Conservation (phyloP, 1,140 invertebrate species). For the Megathymus violae region DNA sequence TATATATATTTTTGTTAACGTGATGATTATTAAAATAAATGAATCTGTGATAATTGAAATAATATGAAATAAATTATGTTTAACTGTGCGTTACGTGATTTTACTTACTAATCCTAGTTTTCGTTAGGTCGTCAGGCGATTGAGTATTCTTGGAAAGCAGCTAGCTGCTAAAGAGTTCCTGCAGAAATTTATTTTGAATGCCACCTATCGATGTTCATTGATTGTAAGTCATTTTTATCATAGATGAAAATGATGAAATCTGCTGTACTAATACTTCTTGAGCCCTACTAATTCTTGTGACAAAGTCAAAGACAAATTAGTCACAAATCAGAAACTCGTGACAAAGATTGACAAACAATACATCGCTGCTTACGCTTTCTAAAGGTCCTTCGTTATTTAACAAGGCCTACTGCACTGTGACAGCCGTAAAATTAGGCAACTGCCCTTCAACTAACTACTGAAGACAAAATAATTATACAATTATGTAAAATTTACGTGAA, state of each 20-base stretch:
- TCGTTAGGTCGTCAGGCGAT: no score
- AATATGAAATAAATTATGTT: constrained; percentile 84
- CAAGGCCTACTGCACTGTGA: neutral
- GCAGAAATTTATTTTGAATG: no score
- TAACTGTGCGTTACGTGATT: constrained; percentile 71
- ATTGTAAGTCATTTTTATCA: no score
- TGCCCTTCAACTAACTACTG: neutral
- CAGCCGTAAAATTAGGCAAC: neutral
- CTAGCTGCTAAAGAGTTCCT: no score
- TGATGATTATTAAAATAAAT: constrained; percentile 83
- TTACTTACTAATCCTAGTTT: no score
- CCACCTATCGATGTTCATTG: no score
- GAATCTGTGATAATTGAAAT: constrained; percentile 83
- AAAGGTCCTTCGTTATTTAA: neutral
- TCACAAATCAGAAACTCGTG: neutral
- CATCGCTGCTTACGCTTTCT: neutral
- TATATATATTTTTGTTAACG: constrained; percentile 83
- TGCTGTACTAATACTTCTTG: neutral
- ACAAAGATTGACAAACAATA: neutral
- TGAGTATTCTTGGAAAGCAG: no score
- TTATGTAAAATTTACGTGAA: neutral
- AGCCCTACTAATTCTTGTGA: neutral
- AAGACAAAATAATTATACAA: neutral
- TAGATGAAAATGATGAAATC: no score
- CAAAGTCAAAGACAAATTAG: neutral